Evolutionary conservation across 2,113 vertebrate species (phyloP), one percentile per base, ranked within the genome.

Genomic region (Caretta caretta): DNA sequence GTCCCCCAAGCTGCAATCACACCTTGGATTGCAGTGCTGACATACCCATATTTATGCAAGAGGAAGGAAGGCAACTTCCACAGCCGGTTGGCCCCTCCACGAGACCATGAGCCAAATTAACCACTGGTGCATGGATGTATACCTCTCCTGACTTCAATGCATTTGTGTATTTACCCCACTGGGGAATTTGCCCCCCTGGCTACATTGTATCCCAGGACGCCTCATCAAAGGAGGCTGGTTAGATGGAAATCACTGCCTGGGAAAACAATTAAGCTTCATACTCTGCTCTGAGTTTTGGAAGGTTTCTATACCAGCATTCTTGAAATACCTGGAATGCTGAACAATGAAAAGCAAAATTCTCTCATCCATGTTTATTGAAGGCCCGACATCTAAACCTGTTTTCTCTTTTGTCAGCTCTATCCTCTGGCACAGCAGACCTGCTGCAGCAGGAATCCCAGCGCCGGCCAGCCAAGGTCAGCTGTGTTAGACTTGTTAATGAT

Each of bases 401-500:
- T 76, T 25, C 72, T 76, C 10, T 76, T 76, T 46, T 46, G 72
- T 7, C 24, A 6, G 38, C 38, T 6, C 72, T 35, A n/a, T 19
- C 62, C 62, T 76, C 10, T 46, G 72, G 38, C 10, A 22, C 5
- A 46, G 72, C 22, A 24, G 22, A 25, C 10, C 8, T 38, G n/a
- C 69, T 20, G 19, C n/a, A 22, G 19, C 69, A 72, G 17, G n/a
- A 42, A 75, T 24, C 72, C 38, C 72, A 25, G 38, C 2, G 4
- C 38, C 8, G 54, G 42, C 2, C 9, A 38, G 75, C 42, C 9
- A 42, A 81, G 19, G 24, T 50, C 7, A 56, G 53, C 53, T 0
- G 0, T 76, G 72, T 76, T 76, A 46, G 20, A 13, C 27, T 0
- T 20, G 16, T 2, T 20, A 10, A 27, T 4, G 22, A 19, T 82